Base-by-base conservation (phyloP, 1,140 invertebrate genomes). In the Ceratitis capitata region DNA sequence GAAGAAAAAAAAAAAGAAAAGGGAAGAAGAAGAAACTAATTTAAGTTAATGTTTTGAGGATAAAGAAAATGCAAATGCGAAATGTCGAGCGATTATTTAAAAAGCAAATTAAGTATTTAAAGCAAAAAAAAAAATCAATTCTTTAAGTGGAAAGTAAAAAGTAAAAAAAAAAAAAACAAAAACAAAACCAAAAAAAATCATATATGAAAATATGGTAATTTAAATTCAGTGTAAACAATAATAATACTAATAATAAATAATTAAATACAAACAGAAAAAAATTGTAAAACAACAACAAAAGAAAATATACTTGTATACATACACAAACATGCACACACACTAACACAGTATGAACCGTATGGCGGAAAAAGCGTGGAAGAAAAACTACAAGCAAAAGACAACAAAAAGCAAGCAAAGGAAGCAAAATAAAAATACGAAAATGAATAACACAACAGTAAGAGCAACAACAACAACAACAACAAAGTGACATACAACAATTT, bases 401-500 rank as follows among this genome's bases (percentile, higher is more conserved):
- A 74, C 26, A 74, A 64, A 82, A 83, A 85, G 6, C 5, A 61
- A 61, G 56, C 29, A 61, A n/a, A n/a, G n/a, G n/a, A n/a, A n/a
- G n/a, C n/a, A n/a, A n/a, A n/a, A n/a, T n/a, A n/a, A n/a, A n/a
- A n/a, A n/a, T n/a, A n/a, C n/a, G 35, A 45, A 53, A 78, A 85
- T 26, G 47, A 47, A 61, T 16, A 26, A 84, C 5, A 61, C 58
- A 53, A 61, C 5, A 3, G 9, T 26, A 74, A 2, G 9, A 39
- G 39, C n/a, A 74, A 74, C 26, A 74, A 64, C 35, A 85, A 82
- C 16, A 42, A 32, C 32, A 78, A 47, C 56, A 85, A 85, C 69
- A 78, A 78, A 78, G 69, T 78, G 45, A 78, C 69, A 78, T 78
- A 78, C 69, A 78, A 78, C 69, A 78, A 78, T 45, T 78, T 78